Evolutionary conservation across 2,113 vertebrate genomes (phyloP).

Genomic region (Prolemur simus): DNA sequence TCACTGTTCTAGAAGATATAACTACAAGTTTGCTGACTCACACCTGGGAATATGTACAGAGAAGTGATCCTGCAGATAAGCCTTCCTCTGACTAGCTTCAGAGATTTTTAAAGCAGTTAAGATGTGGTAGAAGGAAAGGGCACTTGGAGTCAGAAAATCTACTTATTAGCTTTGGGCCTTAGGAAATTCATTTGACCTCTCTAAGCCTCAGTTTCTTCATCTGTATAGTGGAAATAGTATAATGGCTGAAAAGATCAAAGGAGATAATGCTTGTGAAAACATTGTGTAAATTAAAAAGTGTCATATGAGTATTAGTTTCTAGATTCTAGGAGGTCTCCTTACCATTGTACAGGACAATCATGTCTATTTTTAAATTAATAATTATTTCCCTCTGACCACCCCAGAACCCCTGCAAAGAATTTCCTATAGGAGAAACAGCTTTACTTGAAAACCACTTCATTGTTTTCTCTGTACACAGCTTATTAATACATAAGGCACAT

Average conservation of each 20-base stretch:
- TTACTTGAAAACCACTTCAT: slow-evolving; percentile 1
- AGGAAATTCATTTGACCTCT: slow-evolving; percentile 1
- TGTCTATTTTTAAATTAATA: slow-evolving; percentile 30
- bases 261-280: not conserved
- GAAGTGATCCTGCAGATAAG: not conserved
- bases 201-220: not conserved
- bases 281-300: not conserved
- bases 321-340: not conserved
- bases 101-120: not conserved
- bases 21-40: not conserved
- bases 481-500: not conserved
- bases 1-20: slow-evolving; percentile 19
- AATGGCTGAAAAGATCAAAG: slow-evolving; percentile 22
- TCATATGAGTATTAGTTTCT: not conserved
- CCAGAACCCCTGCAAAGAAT: not conserved
- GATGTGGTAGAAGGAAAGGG: not conserved
- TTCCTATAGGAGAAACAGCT: not conserved
- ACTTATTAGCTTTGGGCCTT: not conserved
- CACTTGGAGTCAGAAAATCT: not conserved
- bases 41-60: not conserved
- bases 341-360: not conserved
- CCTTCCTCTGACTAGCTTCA: not conserved
- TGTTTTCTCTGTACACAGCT: not conserved
- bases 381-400: not conserved
- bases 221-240: slow-evolving; percentile 21